These are phyloP conservation scores for Calephelis nemesis DNA, from an alignment of 1,140 invertebrate genomes.

Conservation along the genomic window DNA sequence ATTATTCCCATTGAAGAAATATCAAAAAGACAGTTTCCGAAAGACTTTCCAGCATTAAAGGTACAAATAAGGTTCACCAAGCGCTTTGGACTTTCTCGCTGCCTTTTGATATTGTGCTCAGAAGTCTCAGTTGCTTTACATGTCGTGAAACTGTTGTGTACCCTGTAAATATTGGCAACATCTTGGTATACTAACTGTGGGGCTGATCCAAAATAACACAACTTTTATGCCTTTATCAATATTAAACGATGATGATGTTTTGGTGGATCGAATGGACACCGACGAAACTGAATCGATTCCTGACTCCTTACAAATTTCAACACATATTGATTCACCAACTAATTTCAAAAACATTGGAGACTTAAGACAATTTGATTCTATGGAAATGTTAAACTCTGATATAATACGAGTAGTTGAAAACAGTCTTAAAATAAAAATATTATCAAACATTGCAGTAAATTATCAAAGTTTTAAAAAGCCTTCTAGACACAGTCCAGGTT, in stretches of 20 bases:
- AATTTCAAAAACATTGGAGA: no score
- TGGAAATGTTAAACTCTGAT: background rate
- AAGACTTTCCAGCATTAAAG: no score
- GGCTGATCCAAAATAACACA: background rate
- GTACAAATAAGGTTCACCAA: no score
- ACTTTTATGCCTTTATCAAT: background rate
- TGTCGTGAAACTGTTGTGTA: background rate
- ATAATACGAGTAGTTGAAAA: background rate
- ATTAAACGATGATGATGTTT: background rate
- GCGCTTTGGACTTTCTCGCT: no score
- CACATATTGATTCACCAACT: background rate
- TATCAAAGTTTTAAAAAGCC: no score
- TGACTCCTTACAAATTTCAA: background rate
- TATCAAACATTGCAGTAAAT: background rate
- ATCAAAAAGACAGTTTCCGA: no score
- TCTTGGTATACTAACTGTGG: background rate
- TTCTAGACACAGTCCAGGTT: background rate
- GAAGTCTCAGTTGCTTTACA: no score
- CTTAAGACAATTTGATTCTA: slow-evolving; percentile 1
- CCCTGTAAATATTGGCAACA: background rate
- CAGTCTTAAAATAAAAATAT: background rate
- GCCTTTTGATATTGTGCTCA: no score
- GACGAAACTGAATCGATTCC: background rate
- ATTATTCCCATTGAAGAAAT: no score
- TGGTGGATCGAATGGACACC: background rate